Conservation (phyloP, 1,140 invertebrate genomes). For the Amyelois transitella region DNA sequence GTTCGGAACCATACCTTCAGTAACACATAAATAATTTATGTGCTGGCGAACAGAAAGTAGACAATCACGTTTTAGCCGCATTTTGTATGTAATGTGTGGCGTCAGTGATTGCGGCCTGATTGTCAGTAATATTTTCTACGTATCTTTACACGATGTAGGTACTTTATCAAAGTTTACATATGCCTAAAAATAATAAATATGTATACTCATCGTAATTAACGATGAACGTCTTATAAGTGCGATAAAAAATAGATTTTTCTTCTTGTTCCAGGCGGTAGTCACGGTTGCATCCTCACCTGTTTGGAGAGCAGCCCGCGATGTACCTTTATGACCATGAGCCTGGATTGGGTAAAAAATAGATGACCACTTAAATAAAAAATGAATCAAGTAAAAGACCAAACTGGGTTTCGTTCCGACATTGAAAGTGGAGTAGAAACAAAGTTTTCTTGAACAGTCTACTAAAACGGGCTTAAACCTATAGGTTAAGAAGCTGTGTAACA, state of each 20-base stretch:
- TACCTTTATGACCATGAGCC: too few species aligned
- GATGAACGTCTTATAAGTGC: neutral
- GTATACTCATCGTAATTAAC: neutral
- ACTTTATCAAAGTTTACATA: neutral
- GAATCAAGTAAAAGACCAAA: too few species aligned
- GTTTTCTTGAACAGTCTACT: too few species aligned
- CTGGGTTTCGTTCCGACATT: too few species aligned
- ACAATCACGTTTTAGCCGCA: conserved; percentile 18
- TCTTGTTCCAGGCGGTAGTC: too few species aligned
- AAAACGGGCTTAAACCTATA: neutral
- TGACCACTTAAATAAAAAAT: too few species aligned
- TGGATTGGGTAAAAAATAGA: too few species aligned
- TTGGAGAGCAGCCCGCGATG: too few species aligned
- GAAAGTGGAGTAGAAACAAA: too few species aligned
- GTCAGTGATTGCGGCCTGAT: too few species aligned
- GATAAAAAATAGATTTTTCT: neutral
- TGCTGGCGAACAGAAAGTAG: conserved; percentile 3
- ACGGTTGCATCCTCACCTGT: too few species aligned
- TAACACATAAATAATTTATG: conserved; percentile 11
- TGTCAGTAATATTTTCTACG: neutral
- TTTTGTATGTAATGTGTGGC: too few species aligned
- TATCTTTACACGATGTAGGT: neutral
- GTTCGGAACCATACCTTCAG: neutral
- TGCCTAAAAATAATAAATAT: neutral
- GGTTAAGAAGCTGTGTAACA: neutral